A percentile compares a stretch with the other conserved stretches of the same genome.
Conservation (phyloP, 1,140 invertebrate genomes). For the Holotrichia oblita region DNA sequence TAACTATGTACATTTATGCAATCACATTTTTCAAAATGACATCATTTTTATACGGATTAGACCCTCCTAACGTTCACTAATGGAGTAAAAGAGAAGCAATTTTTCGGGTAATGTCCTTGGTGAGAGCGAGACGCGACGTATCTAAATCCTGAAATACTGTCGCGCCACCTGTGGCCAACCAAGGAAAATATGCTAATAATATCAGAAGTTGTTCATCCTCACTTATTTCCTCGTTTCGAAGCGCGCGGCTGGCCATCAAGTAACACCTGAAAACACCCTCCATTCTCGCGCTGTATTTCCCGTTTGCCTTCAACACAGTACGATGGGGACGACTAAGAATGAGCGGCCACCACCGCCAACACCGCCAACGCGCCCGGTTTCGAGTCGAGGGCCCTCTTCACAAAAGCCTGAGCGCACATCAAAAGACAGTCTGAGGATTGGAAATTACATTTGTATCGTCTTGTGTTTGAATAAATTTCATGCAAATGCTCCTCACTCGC, state of each 20-base stretch:
- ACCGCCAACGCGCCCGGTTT: not conserved
- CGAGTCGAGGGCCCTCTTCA: constrained; percentile 15
- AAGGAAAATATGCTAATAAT: constrained; percentile 52
- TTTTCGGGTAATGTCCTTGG: constrained; percentile 14
- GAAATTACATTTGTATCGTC: constrained; percentile 48
- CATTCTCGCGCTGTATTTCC: constrained; percentile 45
- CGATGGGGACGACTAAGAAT: no score
- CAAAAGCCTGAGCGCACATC: constrained; percentile 44
- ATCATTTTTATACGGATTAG: not conserved
- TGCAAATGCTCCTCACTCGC: constrained; percentile 41
- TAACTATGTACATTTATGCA: not conserved
- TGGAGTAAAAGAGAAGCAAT: constrained; percentile 26
- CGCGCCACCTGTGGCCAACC: constrained; percentile 48
- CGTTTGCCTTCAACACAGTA: constrained; percentile 18
- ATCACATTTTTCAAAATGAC: not conserved
- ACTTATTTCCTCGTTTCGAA: constrained; percentile 51
- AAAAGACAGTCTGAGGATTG: constrained; percentile 48
- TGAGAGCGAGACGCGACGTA: not conserved
- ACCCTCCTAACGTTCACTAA: not conserved
- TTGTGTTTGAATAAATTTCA: constrained; percentile 46
- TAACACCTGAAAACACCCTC: constrained; percentile 50
- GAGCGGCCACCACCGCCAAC: no score
- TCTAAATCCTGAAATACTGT: constrained; percentile 35
- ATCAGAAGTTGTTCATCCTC: constrained; percentile 50
- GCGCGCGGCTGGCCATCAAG: constrained; percentile 48